phyloP scores from a whole-genome alignment of 1,140 invertebrate species.

The Ceratina japonica region DNA sequence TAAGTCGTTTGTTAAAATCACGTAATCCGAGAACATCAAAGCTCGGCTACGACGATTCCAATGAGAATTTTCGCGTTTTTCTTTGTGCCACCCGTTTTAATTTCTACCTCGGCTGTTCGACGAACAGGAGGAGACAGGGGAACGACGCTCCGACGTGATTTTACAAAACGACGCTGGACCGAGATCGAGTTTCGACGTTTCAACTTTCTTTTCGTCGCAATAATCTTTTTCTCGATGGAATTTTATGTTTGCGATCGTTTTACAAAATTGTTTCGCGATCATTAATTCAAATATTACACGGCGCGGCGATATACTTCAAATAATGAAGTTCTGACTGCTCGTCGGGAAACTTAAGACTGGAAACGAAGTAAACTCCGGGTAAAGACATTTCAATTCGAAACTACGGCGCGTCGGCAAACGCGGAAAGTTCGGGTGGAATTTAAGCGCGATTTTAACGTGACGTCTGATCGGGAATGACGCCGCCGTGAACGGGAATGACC shows the following conservation, averaged over 20 bases:
- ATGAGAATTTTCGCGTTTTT: conserved; percentile 19
- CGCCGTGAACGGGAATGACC: not conserved
- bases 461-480: conserved; percentile 20
- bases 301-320: too few species aligned
- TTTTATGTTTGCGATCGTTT: too few species aligned
- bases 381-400: conserved; percentile 33
- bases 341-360: not conserved
- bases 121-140: not conserved
- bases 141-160: not conserved
- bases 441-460: conserved; percentile 17
- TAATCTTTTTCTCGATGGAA: not conserved
- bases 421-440: conserved; percentile 2
- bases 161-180: not conserved
- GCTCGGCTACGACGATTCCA: conserved; percentile 11
- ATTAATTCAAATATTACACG: too few species aligned
- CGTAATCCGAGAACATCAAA: conserved; percentile 57
- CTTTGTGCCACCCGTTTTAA: conserved; percentile 33
- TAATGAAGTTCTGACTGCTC: not conserved
- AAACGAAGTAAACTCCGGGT: not conserved
- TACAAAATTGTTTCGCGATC: too few species aligned
- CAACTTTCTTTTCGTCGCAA: not conserved
- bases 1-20: conserved; percentile 54
- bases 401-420: not conserved
- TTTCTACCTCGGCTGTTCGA: conserved; percentile 11
- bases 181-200: not conserved